Base-by-base conservation (phyloP, 1,140 invertebrate species). In the Hydropsyche tenuis region DNA sequence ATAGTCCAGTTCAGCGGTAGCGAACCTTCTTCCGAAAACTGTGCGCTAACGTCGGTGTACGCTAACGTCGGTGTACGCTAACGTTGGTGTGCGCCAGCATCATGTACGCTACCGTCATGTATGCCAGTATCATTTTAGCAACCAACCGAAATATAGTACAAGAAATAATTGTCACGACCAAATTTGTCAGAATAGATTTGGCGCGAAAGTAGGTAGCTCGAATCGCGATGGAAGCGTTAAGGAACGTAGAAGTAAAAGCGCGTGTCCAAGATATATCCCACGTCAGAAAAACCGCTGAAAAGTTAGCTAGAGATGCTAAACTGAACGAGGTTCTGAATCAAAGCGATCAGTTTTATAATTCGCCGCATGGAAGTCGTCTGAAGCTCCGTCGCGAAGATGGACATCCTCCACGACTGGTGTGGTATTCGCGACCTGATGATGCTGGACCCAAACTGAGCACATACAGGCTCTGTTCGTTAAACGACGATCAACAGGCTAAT, bases 171-270 rank as follows among this genome's bases (percentile, higher is more conserved):
- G 4, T 18, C 14, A 3, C 4, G 48, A 7, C 48, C 48, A 53
- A 53, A 53, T 18, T 1, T 7, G 48, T 53, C 48, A 53, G n/a
- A 18, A 53, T 1, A n/a, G 48, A 53, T 18, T 18, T 5, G 9
- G 48, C 48, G 48, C n/a, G n/a, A 20, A 53, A 53, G 18, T 20
- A 16, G 16, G 9, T 6, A 18, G 6, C 3, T 37, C 30, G 9
- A 37, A 37, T 9, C 9, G 7, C n/a, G 16, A 22, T 22, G 25
- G 9, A 6, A 1, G 27, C 66, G 74, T 85, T 90, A 78, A 85
- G 88, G 56, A 91, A 91, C 80, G 86, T 92, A 11, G 90, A 92
- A 83, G 88, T 89, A 63, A 89, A 91, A 83, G 89, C 89, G 0
- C 86, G 83, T 79, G 82, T 92, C n/a, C 77, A 78, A 1, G 82